Evolutionary conservation across 2,888 invertebrate species (phyloP).

Genomic region (Tortrix viridana): DNA sequence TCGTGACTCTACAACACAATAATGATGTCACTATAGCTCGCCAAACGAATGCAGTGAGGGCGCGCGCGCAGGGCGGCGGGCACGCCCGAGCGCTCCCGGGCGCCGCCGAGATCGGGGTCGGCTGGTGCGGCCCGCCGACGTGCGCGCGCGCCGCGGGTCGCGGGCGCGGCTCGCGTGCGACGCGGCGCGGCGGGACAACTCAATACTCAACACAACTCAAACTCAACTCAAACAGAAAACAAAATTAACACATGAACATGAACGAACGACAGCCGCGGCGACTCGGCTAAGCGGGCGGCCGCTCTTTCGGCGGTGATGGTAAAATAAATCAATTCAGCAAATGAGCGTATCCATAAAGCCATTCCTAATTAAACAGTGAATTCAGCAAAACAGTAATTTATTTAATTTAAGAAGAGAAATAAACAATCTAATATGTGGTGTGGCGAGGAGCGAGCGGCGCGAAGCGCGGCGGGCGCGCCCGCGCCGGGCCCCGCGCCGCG

Average conservation of each 20-base stretch:
- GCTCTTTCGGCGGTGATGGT: constrained; percentile 55
- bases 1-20: constrained; percentile 98
- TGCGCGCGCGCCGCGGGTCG: constrained; percentile 29
- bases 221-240: constrained; percentile 74
- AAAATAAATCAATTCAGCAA: constrained; percentile 76
- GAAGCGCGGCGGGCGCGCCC: constrained; percentile 37
- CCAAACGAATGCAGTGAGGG: constrained; percentile 75
- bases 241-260: constrained; percentile 68
- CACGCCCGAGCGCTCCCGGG: constrained; percentile 52
- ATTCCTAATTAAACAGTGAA: constrained; percentile 81
- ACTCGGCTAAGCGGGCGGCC: constrained; percentile 52
- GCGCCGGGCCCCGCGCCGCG: constrained; percentile 55
- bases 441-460: constrained; percentile 69
- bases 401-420: constrained; percentile 73
- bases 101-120: constrained; percentile 41
- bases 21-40: constrained; percentile 85
- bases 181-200: constrained; percentile 63
- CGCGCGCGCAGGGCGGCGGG: constrained; percentile 51
- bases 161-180: constrained; percentile 41
- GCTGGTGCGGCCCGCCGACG: constrained; percentile 23
- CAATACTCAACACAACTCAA: constrained; percentile 70
- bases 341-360: constrained; percentile 80
- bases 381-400: constrained; percentile 69
- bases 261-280: constrained; percentile 54
- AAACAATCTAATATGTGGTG: constrained; percentile 74